phyloP scores from a whole-genome alignment of 2,113 vertebrate species.

The Choloepus hoffmanni region DNA sequence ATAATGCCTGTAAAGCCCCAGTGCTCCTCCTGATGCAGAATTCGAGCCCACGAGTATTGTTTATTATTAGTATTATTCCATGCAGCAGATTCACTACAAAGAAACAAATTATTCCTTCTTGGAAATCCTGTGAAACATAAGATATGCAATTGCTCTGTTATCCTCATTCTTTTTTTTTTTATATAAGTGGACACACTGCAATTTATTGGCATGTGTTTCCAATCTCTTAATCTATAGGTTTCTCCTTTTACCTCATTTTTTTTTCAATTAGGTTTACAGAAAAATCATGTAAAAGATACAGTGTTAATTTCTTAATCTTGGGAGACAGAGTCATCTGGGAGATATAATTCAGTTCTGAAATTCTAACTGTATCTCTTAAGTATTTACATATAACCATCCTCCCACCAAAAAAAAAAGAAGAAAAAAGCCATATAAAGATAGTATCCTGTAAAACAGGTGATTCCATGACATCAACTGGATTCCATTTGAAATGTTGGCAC shows the following conservation, averaged over 20 bases:
- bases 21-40: rapidly evolving
- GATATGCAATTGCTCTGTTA: rapidly evolving
- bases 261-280: too few species aligned
- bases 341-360: background rate
- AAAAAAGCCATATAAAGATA: background rate
- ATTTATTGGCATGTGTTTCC: too few species aligned
- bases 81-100: rapidly evolving
- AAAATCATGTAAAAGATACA: too few species aligned
- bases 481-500: rapidly evolving
- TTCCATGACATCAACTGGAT: rapidly evolving
- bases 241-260: too few species aligned
- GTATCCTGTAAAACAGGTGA: rapidly evolving
- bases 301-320: background rate
- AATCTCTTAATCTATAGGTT: too few species aligned
- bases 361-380: background rate
- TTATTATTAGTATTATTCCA: background rate
- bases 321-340: background rate
- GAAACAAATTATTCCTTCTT: background rate
- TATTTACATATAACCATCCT: background rate
- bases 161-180: background rate
- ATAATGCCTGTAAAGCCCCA: rapidly evolving
- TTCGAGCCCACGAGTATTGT: rapidly evolving
- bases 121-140: rapidly evolving
- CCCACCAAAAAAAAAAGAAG: background rate
- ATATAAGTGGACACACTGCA: too few species aligned